phyloP scores from a whole-genome alignment of 2,113 vertebrate species.

The Merops nubicus region DNA sequence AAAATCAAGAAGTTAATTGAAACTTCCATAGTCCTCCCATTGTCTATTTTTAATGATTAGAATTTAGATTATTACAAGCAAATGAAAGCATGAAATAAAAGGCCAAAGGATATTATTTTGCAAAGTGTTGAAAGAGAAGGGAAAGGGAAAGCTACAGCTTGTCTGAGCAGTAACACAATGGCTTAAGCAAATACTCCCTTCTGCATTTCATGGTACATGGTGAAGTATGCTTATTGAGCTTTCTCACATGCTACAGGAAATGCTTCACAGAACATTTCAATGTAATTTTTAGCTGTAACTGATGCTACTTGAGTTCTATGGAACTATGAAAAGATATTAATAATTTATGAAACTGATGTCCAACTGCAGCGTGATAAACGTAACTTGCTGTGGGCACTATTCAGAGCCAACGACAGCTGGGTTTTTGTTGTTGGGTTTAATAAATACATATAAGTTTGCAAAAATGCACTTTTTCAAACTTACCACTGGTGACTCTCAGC shows the following conservation, averaged over 20 bases:
- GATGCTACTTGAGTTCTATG: background rate
- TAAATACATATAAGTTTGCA: background rate
- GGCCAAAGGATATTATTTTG: background rate
- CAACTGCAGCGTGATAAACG: background rate
- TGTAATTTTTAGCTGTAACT: background rate
- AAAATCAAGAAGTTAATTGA: background rate
- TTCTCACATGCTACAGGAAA: background rate
- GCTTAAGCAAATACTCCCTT: background rate
- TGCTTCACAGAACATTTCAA: background rate
- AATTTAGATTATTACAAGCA: background rate
- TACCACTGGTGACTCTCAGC: constrained; percentile 95
- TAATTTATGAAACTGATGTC: background rate
- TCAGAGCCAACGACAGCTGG: background rate
- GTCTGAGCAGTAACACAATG: background rate
- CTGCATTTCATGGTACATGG: background rate
- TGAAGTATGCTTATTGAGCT: background rate
- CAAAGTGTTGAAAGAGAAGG: background rate
- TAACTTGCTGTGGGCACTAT: background rate
- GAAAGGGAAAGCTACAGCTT: background rate
- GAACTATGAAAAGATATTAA: background rate
- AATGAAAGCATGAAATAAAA: background rate
- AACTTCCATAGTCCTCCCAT: background rate
- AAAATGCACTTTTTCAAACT: constrained; percentile 55
- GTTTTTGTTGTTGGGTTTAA: background rate
- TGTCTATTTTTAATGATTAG: background rate